phyloP scores from a whole-genome alignment of 2,888 invertebrate genomes.

The Baccha elongata region DNA sequence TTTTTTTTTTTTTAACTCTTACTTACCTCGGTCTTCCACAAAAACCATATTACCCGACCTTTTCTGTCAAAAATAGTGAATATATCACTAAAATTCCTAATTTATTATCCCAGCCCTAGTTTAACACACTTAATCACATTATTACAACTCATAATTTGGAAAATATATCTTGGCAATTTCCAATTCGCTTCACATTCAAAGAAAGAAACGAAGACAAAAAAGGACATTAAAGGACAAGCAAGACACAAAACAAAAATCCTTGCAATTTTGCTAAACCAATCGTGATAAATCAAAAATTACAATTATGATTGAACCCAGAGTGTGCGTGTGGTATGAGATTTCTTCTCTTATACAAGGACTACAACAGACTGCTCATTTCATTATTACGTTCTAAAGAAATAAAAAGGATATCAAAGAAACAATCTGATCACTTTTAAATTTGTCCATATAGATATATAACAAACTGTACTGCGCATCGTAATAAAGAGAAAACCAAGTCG shows the following conservation, averaged over 20 bases:
- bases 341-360: not conserved
- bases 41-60: slow-evolving; percentile 25
- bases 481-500: slow-evolving; percentile 51
- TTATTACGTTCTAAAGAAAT: slow-evolving; percentile 24
- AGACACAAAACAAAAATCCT: not conserved
- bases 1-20: not conserved
- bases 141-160: slow-evolving; percentile 55
- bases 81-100: slow-evolving; percentile 13
- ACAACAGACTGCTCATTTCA: slow-evolving; percentile 59
- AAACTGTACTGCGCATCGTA: slow-evolving; percentile 38
- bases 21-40: slow-evolving; percentile 4
- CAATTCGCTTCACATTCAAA: slow-evolving; percentile 42
- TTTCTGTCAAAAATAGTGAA: slow-evolving; percentile 18
- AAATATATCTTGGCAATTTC: slow-evolving; percentile 37
- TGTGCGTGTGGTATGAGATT: slow-evolving; percentile 20
- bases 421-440: slow-evolving; percentile 65
- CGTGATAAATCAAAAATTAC: slow-evolving; percentile 60
- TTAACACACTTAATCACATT: slow-evolving; percentile 51
- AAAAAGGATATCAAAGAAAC: slow-evolving; percentile 15
- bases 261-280: slow-evolving; percentile 40
- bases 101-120: slow-evolving; percentile 44
- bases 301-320: slow-evolving; percentile 57
- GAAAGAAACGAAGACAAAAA: slow-evolving; percentile 6
- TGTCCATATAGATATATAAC: slow-evolving; percentile 19
- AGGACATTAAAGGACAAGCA: slow-evolving; percentile 20